phyloP scores from a whole-genome alignment of 2,888 invertebrate species.

The Congeria kusceri region DNA sequence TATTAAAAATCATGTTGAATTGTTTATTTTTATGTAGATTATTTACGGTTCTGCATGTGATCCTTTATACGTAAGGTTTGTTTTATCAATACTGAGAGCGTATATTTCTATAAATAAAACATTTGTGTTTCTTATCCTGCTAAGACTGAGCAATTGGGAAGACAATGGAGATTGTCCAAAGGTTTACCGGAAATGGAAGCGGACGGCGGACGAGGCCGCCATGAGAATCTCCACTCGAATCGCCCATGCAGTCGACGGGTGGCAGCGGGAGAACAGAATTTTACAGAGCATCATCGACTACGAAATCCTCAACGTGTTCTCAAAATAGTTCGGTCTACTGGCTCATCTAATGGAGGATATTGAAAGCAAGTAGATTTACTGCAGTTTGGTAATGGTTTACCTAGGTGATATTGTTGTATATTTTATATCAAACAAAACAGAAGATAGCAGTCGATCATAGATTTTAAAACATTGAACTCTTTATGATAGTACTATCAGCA shows the following conservation, averaged over 20 bases:
- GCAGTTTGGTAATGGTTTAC: no score
- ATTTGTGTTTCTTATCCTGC: background rate
- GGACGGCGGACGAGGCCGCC: slow-evolving; percentile 63
- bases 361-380: slow-evolving; percentile 73
- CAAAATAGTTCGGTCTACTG: slow-evolving; percentile 76
- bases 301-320: slow-evolving; percentile 72
- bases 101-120: no score
- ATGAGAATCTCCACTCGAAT: slow-evolving; percentile 69
- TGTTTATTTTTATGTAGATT: no score
- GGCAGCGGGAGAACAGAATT: slow-evolving; percentile 72
- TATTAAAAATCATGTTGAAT: no score
- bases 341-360: slow-evolving; percentile 77
- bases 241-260: slow-evolving; percentile 69
- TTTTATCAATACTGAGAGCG: no score
- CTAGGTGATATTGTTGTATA: no score
- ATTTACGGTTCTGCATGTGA: no score
- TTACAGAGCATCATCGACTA: slow-evolving; percentile 61
- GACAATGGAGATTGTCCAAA: slow-evolving; percentile 60
- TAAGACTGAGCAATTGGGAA: slow-evolving; percentile 57
- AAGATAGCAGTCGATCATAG: no score
- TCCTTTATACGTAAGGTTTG: no score
- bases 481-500: no score
- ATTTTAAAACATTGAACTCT: no score
- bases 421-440: no score
- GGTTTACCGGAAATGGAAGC: slow-evolving; percentile 65